Evolutionary conservation across 1,140 invertebrate species (phyloP), one percentile per base, ranked within the genome.

Genomic region (Brachionus plicatilis): DNA sequence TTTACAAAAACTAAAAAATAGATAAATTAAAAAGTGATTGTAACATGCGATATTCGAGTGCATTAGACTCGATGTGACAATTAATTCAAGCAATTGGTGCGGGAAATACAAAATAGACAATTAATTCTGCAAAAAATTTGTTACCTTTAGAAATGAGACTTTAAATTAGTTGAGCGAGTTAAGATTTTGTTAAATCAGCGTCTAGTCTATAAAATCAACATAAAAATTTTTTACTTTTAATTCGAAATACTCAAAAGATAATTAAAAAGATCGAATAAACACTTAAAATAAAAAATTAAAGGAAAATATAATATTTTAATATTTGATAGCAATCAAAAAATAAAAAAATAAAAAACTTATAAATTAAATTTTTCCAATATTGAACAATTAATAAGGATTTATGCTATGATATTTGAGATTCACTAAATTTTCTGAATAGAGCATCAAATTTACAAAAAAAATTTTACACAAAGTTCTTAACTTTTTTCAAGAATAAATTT

Each of bases 111-210:
- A 47, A 72, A 68, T 8, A 68, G 66, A 68, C 29, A 68, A n/a
- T 33, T 68, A 68, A 68, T 24, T 37, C 29, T 68, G 27, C 17
- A 68, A 65, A 65, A 41, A 43, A 43, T 43, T 11, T 41, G 7
- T 72, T 72, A 72, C 29, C 68, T 72, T 72, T 41, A 43, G 2
- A 17, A 41, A 43, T 72, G 45, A 41, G 33, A 17, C 29, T 43
- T 43, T 72, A 43, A 72, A 72, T 72, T 72, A 72, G 68, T 72
- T 72, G 68, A 72, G 68, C 68, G 41, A 43, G 14, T 41, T 72
- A 5, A 41, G 12, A 41, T 33, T 37, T 68, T 68, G 68, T 72
- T 72, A 72, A 17, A 72, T 72, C 68, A 72, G 68, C 68, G 33
- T 41, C 68, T 72, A 72, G 29, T 72, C 68, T 72, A 72, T 41